Conservation (phyloP, 2,797 vertebrate genomes). For the Tympanoctomys barrerae region DNA sequence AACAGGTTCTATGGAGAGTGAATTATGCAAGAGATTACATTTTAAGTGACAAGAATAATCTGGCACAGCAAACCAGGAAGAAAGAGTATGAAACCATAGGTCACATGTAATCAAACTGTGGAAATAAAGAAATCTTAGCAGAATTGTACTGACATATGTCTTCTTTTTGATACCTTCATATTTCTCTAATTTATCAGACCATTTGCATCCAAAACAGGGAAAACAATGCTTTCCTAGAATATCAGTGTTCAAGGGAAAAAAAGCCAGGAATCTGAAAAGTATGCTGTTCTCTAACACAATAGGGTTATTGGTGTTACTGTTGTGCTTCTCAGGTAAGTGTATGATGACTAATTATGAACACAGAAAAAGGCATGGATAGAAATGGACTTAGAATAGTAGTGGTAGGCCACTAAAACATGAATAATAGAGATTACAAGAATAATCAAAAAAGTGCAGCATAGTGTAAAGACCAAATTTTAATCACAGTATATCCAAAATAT, state of each 20-base stretch:
- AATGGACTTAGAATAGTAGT: constrained; percentile 60
- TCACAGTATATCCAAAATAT: constrained; percentile 53
- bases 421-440: constrained; percentile 68
- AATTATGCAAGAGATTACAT: constrained; percentile 38
- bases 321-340: constrained; percentile 65
- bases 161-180: constrained; percentile 53
- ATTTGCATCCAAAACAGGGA: constrained; percentile 54
- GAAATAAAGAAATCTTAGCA: background rate
- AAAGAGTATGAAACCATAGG: constrained; percentile 31
- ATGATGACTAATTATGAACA: constrained; percentile 75
- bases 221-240: constrained; percentile 55
- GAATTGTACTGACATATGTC: constrained; percentile 23
- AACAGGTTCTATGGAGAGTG: constrained; percentile 18
- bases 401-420: constrained; percentile 58
- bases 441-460: constrained; percentile 81
- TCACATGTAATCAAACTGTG: background rate
- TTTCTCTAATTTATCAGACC: constrained; percentile 69
- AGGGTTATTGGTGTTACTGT: constrained; percentile 43
- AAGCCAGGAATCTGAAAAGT: constrained; percentile 70
- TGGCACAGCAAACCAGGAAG: background rate
- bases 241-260: constrained; percentile 65
- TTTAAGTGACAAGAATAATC: constrained; percentile 43
- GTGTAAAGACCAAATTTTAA: constrained; percentile 75
- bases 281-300: constrained; percentile 64
- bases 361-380: constrained; percentile 47